Base-by-base conservation (phyloP, 2,888 invertebrate species). In the Drosophila falleni region DNA sequence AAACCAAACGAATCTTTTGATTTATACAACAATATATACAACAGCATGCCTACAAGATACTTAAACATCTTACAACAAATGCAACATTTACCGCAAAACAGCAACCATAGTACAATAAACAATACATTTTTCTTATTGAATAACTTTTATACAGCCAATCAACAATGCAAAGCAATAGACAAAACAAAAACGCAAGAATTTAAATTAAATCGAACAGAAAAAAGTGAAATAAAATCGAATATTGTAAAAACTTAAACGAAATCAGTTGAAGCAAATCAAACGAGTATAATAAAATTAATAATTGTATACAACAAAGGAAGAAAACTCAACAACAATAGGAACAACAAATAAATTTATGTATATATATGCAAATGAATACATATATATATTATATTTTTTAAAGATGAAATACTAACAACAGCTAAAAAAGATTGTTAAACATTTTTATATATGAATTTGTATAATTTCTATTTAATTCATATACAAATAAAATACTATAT, bases 51-150 rank as follows among this genome's bases (percentile, higher is more conserved):
- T 58, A 71, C 58, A 55, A 51, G 65, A 60, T 62, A 60, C 61
- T 47, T 58, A 44, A 46, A 67, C 71, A 72, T 65, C 44, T 72
- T 79, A 74, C 69, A 86, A 87, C 81, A 85, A 86, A 58, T 78
- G 81, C 81, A 78, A 80, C 83, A 70, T 65, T 66, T 78, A 85
- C 81, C 72, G 81, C 87, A 86, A 76, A 75, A 71, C 79, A 74
- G 86, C 80, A 87, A 87, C 86, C 81, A 88, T 81, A 90, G 90
- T 86, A 90, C 88, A 89, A 89, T 89, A 89, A 84, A 81, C 69
- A 74, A 75, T 65, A 78, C 66, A 67, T 77, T 84, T 87, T 89
- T 87, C 87, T 87, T 76, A 87, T 80, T 80, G 74, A 85, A 54
- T 74, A 74, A 80, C 74, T 84, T 82, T 88, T 81, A 86, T 86